Evolutionary conservation across 2,888 invertebrate species (phyloP).

Genomic region (Melanargia galathea): DNA sequence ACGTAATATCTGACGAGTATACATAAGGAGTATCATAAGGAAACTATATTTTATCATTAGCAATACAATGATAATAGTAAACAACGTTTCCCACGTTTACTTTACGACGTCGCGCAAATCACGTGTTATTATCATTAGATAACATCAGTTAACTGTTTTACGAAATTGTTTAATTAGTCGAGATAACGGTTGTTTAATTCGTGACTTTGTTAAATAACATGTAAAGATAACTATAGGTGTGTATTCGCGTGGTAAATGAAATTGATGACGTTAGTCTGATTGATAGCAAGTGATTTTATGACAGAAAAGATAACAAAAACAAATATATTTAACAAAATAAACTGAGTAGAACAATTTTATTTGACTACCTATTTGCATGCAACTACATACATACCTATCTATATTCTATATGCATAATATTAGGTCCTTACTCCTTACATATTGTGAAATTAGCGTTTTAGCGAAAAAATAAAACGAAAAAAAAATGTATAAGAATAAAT

Average conservation of each 20-base stretch:
- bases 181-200: constrained; percentile 9
- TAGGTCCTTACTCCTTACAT: no score
- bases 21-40: no score
- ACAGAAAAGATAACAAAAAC: not conserved
- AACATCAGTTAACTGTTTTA: constrained; percentile 7
- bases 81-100: constrained; percentile 12
- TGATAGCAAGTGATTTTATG: constrained; percentile 9
- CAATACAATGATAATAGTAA: constrained; percentile 3
- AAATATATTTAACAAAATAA: not conserved
- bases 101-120: not conserved
- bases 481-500: no score
- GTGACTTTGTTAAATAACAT: not conserved
- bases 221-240: not conserved
- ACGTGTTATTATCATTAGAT: not conserved
- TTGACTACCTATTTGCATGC: no score
- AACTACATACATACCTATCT: no score
- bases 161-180: constrained; percentile 9
- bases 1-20: constrained; percentile 7
- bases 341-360: no score
- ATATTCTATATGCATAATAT: no score
- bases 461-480: no score
- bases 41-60: constrained; percentile 4
- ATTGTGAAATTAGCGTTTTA: no score
- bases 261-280: not conserved
- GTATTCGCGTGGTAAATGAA: not conserved